Base-by-base conservation (phyloP, 2,113 vertebrate genomes). In the Erpornis zantholeuca region DNA sequence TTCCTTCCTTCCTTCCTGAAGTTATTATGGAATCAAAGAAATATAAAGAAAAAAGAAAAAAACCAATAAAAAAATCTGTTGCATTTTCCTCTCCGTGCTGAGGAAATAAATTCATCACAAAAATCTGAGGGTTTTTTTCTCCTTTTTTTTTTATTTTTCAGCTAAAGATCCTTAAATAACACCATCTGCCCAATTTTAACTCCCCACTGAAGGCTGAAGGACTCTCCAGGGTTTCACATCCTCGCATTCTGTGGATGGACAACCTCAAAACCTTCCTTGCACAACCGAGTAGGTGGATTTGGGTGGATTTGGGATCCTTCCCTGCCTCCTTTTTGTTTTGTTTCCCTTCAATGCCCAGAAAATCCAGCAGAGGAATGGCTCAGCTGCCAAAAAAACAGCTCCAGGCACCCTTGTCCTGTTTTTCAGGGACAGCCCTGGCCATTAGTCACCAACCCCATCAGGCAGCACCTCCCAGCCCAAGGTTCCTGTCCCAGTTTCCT, bases 381-480 rank as follows among this genome's bases (percentile, higher is more conserved):
- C 56, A 8, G 21, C 44, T 75, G 89, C 93, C 88, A 95, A 95
- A 69, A 90, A 76, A 94, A 88, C 93, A 94, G 88, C 91, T 88
- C 79, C 36, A 42, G 94, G 89, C 79, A 77, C 47, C 68, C n/a
- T 1, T 65, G 82, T 56, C 91, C 71, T 92, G 92, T 92, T 95
- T 92, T 75, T 94, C 82, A 96, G 86, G 89, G 89, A 88, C 79
- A 92, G n/a, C 52, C 35, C 71, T 54, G 28, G 36, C 44, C 63
- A 86, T 96, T 91, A 95, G 91, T 96, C 95, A 95, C 90, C 64
- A 86, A 86, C 42, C 6, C 6, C 90, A 86, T 59, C 89, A 47
- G 75, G 77, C 53, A 52, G 82, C 68, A 93, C 79, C 87, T 96
- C 91, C 91, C 94, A 90, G 18, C 21, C 24, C 50, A 15, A 65